Conservation (phyloP, 2,888 invertebrate species). For the Orthonychiurus folsomi region DNA sequence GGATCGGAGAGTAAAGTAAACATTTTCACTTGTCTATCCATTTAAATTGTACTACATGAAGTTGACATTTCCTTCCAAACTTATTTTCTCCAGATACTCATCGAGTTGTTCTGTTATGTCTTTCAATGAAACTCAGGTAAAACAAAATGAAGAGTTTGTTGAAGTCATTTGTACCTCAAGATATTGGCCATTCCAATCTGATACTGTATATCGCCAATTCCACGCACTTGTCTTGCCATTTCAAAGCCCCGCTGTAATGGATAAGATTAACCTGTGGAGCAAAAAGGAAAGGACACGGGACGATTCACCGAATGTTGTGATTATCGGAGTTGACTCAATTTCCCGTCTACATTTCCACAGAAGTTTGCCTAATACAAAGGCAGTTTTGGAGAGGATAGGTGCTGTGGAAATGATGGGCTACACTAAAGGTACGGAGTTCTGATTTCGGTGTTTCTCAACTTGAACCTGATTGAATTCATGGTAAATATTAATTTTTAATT, state of each 20-base stretch:
- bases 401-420: constrained; percentile 4
- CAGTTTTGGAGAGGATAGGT: background rate
- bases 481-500: background rate
- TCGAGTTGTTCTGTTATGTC: no score
- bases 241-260: background rate
- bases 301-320: background rate
- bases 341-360: constrained; percentile 6
- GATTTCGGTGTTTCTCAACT: no score
- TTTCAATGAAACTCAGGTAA: no score
- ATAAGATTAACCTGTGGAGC: constrained; percentile 6
- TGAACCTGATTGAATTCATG: background rate
- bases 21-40: no score
- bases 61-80: no score
- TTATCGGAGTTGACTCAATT: constrained; percentile 5
- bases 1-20: no score
- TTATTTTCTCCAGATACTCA: no score
- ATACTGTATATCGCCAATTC: constrained; percentile 22
- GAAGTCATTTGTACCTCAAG: constrained; percentile 23
- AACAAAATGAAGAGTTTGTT: constrained; percentile 21
- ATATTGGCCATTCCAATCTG: constrained; percentile 21
- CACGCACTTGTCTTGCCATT: constrained; percentile 21
- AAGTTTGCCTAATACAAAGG: background rate
- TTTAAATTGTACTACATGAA: no score
- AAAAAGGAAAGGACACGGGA: background rate
- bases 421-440: constrained; percentile 5